Conservation (phyloP, 2,797 vertebrate genomes). For the Sebastes nivosus region DNA sequence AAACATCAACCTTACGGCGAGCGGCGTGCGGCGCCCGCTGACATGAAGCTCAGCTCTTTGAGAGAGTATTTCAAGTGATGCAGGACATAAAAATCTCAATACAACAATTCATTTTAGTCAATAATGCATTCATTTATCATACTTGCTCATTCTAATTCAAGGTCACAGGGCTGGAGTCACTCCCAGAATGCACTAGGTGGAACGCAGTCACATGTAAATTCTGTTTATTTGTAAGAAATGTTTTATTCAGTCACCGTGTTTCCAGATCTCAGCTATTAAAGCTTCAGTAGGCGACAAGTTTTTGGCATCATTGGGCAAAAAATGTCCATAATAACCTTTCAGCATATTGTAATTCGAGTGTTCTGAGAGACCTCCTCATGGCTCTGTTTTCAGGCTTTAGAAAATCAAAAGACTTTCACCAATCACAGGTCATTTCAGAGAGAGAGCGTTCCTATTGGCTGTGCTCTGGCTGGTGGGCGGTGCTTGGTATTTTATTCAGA, state of each 20-base stretch:
- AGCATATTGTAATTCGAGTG: too few relatives aligned
- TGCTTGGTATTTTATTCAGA: too few relatives aligned
- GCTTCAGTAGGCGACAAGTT: too few relatives aligned
- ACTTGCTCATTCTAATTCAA: neutral
- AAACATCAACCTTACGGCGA: neutral
- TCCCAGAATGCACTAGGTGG: neutral
- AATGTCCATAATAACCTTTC: too few relatives aligned
- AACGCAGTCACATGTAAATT: neutral
- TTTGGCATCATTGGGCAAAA: too few relatives aligned
- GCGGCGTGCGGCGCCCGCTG: neutral
- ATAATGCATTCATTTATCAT: too few relatives aligned
- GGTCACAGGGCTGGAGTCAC: neutral
- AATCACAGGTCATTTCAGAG: too few relatives aligned
- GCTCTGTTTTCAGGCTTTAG: too few relatives aligned
- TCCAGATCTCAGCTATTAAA: neutral
- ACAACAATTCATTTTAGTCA: neutral
- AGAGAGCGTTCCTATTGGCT: too few relatives aligned
- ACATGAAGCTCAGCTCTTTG: neutral
- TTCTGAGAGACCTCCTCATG: too few relatives aligned
- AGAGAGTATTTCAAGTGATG: neutral
- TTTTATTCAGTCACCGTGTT: neutral
- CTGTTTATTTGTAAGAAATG: neutral
- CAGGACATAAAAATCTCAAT: neutral
- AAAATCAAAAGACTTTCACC: too few relatives aligned
- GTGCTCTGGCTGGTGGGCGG: too few relatives aligned